A percentile compares a stretch with the other conserved stretches of the same genome.
Conservation (phyloP, 2,888 invertebrate species). For the Plagiodera versicolora region DNA sequence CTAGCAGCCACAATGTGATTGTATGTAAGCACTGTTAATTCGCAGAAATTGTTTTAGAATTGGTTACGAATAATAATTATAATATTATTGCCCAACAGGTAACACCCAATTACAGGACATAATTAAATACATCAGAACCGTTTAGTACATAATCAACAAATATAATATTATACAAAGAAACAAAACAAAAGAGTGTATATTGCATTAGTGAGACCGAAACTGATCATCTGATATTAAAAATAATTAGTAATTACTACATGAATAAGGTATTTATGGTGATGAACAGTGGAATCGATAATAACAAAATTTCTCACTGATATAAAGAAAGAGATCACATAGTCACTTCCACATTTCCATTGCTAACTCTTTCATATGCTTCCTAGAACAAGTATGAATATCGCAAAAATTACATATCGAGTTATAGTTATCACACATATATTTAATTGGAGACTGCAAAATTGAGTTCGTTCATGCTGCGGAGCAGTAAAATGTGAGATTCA, state of each 20-base stretch:
- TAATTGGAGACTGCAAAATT: neutral
- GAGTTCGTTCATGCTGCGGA: neutral
- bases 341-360: neutral
- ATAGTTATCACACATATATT: neutral
- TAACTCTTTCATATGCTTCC: neutral
- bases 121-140: neutral
- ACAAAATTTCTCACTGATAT: neutral
- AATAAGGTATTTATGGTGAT: neutral
- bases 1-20: neutral
- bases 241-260: too few relatives aligned
- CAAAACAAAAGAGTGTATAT: neutral
- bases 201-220: neutral
- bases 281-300: neutral
- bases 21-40: too few relatives aligned
- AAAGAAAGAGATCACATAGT: neutral
- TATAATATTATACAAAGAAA: neutral
- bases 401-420: neutral
- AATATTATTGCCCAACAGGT: neutral
- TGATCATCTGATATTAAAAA: too few relatives aligned
- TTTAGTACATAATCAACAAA: neutral
- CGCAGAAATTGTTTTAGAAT: too few relatives aligned
- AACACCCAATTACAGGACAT: neutral
- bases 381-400: neutral
- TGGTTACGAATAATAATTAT: too few relatives aligned
- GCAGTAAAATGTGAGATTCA: too few relatives aligned